Evolutionary conservation across 2,797 vertebrate species (phyloP).

Genomic region (Spinus pinus): DNA sequence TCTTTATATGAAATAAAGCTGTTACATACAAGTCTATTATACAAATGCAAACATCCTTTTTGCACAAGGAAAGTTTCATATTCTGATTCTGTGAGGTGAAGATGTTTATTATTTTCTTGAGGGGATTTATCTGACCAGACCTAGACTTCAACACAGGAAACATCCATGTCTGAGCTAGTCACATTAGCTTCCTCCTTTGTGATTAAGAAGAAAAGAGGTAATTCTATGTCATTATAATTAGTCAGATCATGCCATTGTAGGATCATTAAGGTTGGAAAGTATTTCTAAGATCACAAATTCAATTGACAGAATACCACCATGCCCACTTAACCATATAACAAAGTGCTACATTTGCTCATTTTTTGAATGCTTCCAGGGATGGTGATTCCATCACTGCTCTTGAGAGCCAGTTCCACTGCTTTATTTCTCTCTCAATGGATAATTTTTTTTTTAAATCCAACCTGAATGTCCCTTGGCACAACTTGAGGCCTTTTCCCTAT

Average conservation of each 20-base stretch:
- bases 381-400: neutral
- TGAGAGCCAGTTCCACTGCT: neutral
- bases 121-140: neutral
- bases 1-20: neutral
- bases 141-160: neutral
- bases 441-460: neutral
- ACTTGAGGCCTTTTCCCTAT: neutral
- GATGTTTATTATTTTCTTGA: neutral
- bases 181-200: neutral
- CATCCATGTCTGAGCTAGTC: neutral
- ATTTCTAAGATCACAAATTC: neutral
- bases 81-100: neutral
- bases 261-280: neutral
- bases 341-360: neutral
- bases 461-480: neutral
- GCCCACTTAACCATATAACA: neutral
- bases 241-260: neutral
- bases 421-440: neutral
- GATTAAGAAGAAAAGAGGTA: neutral
- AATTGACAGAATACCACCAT: neutral
- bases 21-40: neutral
- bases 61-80: neutral
- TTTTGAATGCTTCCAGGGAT: neutral
- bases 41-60: neutral
- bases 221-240: neutral